Evolutionary conservation across 2,888 invertebrate genomes (phyloP).

Genomic region (Apamea monoglypha): DNA sequence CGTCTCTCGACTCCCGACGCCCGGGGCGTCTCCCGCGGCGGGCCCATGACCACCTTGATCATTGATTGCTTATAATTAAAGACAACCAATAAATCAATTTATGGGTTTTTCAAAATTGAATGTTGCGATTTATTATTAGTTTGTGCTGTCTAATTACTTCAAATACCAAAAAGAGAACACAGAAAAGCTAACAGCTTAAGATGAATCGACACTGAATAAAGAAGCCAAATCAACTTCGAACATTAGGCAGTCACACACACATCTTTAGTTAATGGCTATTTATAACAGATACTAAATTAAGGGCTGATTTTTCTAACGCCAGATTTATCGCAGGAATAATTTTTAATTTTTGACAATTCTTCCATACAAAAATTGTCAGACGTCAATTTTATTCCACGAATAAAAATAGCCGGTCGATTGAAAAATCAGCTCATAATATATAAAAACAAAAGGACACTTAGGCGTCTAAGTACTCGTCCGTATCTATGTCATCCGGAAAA

Average conservation of each 20-base stretch:
- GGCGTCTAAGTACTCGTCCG: neutral
- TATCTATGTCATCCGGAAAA: neutral
- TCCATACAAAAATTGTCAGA: too few species aligned
- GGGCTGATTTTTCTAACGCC: too few species aligned
- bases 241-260: neutral
- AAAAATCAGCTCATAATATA: too few species aligned
- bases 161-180: constrained; percentile 16
- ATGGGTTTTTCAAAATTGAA: constrained; percentile 16
- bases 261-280: neutral
- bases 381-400: too few species aligned
- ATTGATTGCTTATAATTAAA: constrained; percentile 48
- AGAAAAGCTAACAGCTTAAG: constrained; percentile 3
- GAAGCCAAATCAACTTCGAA: neutral
- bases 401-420: too few species aligned
- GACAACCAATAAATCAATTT: constrained; percentile 31
- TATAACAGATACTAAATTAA: neutral
- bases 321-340: too few species aligned
- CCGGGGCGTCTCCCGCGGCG: too few species aligned
- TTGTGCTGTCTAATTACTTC: constrained; percentile 15
- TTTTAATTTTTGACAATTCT: too few species aligned
- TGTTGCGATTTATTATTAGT: constrained; percentile 19
- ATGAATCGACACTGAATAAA: constrained; percentile 9
- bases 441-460: neutral
- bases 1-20: too few species aligned
- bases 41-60: constrained; percentile 40